Percentiles rank a stretch among this genome's conserved stretches.
phyloP scores from a whole-genome alignment of 2,888 invertebrate species.

The Thalpophila matura region DNA sequence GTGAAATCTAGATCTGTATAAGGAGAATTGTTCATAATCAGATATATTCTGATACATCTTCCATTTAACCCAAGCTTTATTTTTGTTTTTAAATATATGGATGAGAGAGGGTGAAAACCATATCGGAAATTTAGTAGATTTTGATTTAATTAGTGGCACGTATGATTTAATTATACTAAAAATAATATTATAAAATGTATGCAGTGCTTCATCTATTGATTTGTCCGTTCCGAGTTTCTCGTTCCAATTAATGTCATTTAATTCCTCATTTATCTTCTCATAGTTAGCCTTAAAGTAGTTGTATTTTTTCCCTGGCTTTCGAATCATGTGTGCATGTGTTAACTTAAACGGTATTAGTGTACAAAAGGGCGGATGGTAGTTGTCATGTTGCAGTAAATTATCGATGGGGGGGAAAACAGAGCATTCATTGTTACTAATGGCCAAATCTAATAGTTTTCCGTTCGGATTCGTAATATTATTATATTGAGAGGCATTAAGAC shows the following conservation, averaged over 20 bases:
- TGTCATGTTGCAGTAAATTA: neutral
- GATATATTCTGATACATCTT: neutral
- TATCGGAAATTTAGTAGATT: neutral
- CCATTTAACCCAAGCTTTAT: neutral
- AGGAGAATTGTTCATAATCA: neutral
- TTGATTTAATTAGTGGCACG: neutral
- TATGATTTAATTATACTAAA: neutral
- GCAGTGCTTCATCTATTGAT: neutral
- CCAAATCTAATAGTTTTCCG: neutral
- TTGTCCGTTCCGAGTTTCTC: neutral
- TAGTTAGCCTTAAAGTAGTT: neutral
- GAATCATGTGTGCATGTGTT: neutral
- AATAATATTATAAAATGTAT: neutral
- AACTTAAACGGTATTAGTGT: neutral
- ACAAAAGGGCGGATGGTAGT: neutral
- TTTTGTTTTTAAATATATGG: neutral
- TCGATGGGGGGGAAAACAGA: neutral
- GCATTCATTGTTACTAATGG: neutral
- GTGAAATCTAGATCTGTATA: neutral
- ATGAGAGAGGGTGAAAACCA: neutral
- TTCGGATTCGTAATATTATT: neutral
- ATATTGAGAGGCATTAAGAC: neutral
- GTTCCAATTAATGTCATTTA: neutral
- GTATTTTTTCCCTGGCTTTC: neutral
- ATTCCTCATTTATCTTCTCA: neutral